Evolutionary conservation across 2,888 invertebrate genomes (phyloP), one percentile per base, ranked within the genome.

Genomic region (Trichopoda pennipes): DNA sequence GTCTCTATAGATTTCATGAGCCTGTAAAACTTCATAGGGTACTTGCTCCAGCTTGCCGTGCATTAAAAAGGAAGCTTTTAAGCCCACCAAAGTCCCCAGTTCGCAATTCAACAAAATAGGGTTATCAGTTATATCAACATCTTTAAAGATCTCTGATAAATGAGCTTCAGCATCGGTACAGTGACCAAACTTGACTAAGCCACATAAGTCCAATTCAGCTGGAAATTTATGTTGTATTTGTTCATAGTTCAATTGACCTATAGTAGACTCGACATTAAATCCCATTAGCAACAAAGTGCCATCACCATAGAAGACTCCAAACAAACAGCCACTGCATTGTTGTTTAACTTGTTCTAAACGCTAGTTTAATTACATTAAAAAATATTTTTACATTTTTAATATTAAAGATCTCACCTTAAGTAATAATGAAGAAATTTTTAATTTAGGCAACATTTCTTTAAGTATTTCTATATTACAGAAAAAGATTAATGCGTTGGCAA

Each of bases 71-170:
- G 94, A 94, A 14, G 95, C 93, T 87, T 93, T 92, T 86, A 95
- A 90, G 16, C 93, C 92, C 21, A 92, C 90, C n/a, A 93, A 91
- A 84, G 93, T 93, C 17, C 93, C 92, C 81, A 93, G 90, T 21
- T 92, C 92, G 85, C 93, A 92, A 76, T 92, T 92, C 53, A 96
- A 91, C 68, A 95, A 92, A 76, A 96, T 92, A 3, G 96, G 96
- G 91, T 95, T 96, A 87, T 96, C 96, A 66, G 96, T 96, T 86
- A 96, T 94, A 88, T 95, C 95, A 76, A 96, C 94, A 90, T 95
- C 94, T 90, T 93, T 93, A 51, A 93, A 89, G 85, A 93, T 93
- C 89, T 94, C 94, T 88, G 93, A 94, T 32, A 94, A 91, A 86
- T 94, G 93, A 4, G 93, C 93, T 85, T 94, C 93, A 56, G 93